Evolutionary conservation across 2,113 vertebrate genomes (phyloP), one percentile per base, ranked within the genome.

Genomic region (Alethe diademata): DNA sequence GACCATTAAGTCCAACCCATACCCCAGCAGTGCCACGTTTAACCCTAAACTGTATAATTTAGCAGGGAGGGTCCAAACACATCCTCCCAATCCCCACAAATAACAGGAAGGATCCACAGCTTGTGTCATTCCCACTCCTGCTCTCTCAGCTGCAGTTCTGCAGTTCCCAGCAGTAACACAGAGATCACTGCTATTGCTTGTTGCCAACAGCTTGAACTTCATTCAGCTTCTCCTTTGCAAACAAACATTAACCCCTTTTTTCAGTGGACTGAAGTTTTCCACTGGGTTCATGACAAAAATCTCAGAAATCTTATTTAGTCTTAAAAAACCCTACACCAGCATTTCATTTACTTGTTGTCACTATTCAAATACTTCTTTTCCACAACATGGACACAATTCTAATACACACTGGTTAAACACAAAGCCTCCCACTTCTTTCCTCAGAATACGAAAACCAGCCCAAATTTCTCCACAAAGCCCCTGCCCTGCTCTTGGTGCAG

Each of bases 321-420:
- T 57, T 29, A 26, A n/a, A 22, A 7, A 10, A 14, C 5, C 48
- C 35, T 33, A 3, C 25, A 26, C 18, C 26, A 33, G 3, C 8
- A 18, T 43, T 56, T 66, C n/a, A 29, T 6, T 18, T 8, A 4
- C 25, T 43, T 11, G 3, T 14, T 35, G 42, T 29, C 22, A n/a
- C 45, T 43, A 51, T 25, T 15, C 29, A 8, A 48, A 19, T 25
- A 29, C 5, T 7, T 35, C 11, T 9, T 47, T 67, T 51, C 14
- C 25, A 19, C 26, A 42, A 16, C 14, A 69, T 1, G 8, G 19
- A 23, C 0, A 1, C 3, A 11, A 58, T 74, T 14, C 31, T 14
- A 5, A 16, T 5, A 10, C 23, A 45, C 14, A 17, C 0, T 10
- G 7, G 1, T 42, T 19, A 51, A 58, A 40, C 6, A 81, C 11